These are phyloP conservation scores for Cryptocephalus primarius DNA, from an alignment of 2,888 invertebrate genomes.

Conservation along the genomic window DNA sequence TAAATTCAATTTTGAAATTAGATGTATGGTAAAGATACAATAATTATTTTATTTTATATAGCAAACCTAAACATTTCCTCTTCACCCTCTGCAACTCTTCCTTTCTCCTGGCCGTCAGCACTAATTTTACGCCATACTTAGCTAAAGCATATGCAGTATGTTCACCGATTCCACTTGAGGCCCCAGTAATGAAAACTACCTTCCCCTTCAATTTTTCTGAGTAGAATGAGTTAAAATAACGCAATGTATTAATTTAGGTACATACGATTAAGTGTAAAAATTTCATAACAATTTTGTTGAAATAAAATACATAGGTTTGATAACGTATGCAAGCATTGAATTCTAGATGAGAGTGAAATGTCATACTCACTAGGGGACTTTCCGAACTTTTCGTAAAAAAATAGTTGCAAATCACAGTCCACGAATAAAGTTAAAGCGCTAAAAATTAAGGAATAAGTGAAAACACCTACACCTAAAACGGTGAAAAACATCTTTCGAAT, in stretches of 20 bases:
- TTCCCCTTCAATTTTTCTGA: conserved; percentile 40
- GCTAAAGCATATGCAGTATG: conserved; percentile 57
- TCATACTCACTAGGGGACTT: conserved; percentile 43
- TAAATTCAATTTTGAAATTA: no score
- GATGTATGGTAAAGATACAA: no score
- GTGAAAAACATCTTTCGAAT: conserved; percentile 21
- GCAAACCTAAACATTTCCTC: conserved; percentile 46
- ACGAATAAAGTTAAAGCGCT: conserved; percentile 40
- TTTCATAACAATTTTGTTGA: no score
- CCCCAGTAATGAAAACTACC: conserved; percentile 77
- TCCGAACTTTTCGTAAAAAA: conserved; percentile 50
- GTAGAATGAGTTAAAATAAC: no score
- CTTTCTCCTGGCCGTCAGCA: conserved; percentile 55
- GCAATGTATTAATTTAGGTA: no score
- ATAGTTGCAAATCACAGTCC: conserved; percentile 51
- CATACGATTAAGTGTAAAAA: no score
- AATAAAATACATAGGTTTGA: no score
- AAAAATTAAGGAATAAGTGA: conserved; percentile 42
- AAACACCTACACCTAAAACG: conserved; percentile 23
- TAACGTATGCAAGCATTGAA: no score
- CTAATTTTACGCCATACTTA: conserved; percentile 51
- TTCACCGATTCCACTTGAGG: conserved; percentile 77
- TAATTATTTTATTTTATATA: neutral
- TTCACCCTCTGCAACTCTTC: conserved; percentile 55
- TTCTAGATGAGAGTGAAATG: neutral